A percentile compares a stretch with the other conserved stretches of the same genome.
Conservation (phyloP, 2,888 invertebrate genomes). For the Leptogaster cylindrica region DNA sequence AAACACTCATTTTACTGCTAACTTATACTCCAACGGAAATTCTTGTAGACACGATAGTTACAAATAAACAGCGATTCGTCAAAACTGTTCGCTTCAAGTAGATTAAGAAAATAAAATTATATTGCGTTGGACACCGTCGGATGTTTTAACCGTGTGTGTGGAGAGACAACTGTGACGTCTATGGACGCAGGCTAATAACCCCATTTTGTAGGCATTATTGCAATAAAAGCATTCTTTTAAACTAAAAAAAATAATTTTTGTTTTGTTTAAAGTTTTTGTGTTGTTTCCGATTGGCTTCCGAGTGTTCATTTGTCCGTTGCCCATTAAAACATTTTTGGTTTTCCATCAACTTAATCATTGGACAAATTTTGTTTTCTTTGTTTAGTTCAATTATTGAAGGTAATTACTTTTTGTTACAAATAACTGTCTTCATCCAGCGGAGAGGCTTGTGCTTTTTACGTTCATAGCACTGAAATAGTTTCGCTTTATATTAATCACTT, state of each 20-base stretch:
- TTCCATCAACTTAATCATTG: too few species aligned
- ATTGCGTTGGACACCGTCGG: neutral
- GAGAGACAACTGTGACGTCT: too few species aligned
- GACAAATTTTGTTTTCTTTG: too few species aligned
- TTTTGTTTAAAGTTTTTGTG: neutral
- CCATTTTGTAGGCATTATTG: constrained; percentile 11
- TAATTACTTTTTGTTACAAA: too few species aligned
- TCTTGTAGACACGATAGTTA: constrained; percentile 13
- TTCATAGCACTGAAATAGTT: too few species aligned
- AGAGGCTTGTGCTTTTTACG: too few species aligned
- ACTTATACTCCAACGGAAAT: constrained; percentile 3
- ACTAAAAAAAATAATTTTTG: neutral
- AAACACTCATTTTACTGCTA: too few species aligned
- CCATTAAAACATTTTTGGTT: neutral
- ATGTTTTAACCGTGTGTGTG: neutral
- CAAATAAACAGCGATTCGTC: neutral
- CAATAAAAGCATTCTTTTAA: constrained; percentile 24
- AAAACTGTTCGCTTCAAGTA: constrained; percentile 26
- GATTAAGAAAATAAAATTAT: neutral
- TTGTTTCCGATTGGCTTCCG: neutral
- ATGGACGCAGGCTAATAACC: too few species aligned
- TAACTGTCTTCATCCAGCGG: too few species aligned
- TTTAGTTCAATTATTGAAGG: too few species aligned
- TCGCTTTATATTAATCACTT: too few species aligned
- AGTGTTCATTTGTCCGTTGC: neutral